Base-by-base conservation (phyloP, 2,113 vertebrate species). In the Megalops atlanticus region DNA sequence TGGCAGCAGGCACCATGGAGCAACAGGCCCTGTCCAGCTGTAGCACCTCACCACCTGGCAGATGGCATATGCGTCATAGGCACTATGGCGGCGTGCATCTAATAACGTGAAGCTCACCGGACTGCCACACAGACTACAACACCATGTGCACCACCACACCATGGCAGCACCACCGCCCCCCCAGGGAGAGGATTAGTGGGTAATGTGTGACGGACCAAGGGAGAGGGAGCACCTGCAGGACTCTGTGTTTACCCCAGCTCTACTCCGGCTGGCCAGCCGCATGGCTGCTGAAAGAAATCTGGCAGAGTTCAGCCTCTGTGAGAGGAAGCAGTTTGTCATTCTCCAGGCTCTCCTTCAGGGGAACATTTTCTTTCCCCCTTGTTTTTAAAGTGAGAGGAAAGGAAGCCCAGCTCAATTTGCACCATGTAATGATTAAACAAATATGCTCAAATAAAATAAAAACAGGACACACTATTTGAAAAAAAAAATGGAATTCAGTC, bases 391-490 rank as follows among this genome's bases (percentile, higher is more conserved):
- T 47, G 8, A 74, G 18, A 83, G 69, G 41, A 72, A 70, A 70
- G 74, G 76, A 89, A 86, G 70, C 78, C 80, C 45, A 39, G 81
- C 38, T 76, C 82, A 76, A 85, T 89, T 85, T 86, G 82, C 77
- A 82, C 74, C 39, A 83, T 69, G 88, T 86, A 85, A 80, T 80
- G 79, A 76, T 83, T 78, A 79, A 86, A 83, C 21, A 86, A 77
- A 81, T 76, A 75, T 40, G 18, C 45, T 85, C 1, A 79, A 86
- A 80, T 82, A 84, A 75, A 85, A 88, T 41, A 80, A 84, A 90
- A 87, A 82, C 21, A 84, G 72, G 33, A 81, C 74, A 68, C 36
- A 47, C 5, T 82, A 69, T 33, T 36, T 11, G 54, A 36, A 71
- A 47, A 14, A 38, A 52, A 78, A 80, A 80, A 72, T 76, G 18